These are phyloP conservation scores for Volucella inflata DNA, from an alignment of 2,888 invertebrate species.

Conservation along the genomic window DNA sequence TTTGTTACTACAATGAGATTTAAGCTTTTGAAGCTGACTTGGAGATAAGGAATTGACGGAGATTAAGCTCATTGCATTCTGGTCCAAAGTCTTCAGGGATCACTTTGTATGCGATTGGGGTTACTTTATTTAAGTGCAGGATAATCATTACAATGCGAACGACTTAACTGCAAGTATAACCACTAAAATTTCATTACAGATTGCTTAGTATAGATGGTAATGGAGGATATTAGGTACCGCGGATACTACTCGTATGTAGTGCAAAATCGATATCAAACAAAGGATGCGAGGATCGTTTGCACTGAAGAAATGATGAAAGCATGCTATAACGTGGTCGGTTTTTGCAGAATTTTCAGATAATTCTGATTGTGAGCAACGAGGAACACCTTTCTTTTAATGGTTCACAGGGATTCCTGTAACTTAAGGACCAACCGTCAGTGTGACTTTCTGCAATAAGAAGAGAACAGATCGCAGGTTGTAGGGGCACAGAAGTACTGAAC, in stretches of 20 bases:
- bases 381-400: too few relatives aligned
- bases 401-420: too few relatives aligned
- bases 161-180: slow-evolving; percentile 1
- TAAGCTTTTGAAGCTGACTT: slow-evolving; percentile 54
- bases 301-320: too few relatives aligned
- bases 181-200: slow-evolving; percentile 28
- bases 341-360: too few relatives aligned
- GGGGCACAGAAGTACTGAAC: too few relatives aligned
- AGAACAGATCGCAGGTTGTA: too few relatives aligned
- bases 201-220: slow-evolving; percentile 12
- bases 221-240: not conserved
- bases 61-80: slow-evolving; percentile 48
- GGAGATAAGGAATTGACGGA: slow-evolving; percentile 59
- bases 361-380: too few relatives aligned
- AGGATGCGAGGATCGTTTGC: too few relatives aligned
- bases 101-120: slow-evolving; percentile 35
- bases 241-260: not conserved
- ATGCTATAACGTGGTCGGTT: too few relatives aligned
- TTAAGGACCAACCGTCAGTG: too few relatives aligned
- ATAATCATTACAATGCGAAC: slow-evolving; percentile 38
- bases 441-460: too few relatives aligned
- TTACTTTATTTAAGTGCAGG: slow-evolving; percentile 40
- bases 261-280: too few relatives aligned
- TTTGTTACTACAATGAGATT: slow-evolving; percentile 58
- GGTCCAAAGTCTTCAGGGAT: slow-evolving; percentile 46